Base-by-base conservation (phyloP, 2,113 vertebrate genomes). In the Oncorhynchus kisutch region DNA sequence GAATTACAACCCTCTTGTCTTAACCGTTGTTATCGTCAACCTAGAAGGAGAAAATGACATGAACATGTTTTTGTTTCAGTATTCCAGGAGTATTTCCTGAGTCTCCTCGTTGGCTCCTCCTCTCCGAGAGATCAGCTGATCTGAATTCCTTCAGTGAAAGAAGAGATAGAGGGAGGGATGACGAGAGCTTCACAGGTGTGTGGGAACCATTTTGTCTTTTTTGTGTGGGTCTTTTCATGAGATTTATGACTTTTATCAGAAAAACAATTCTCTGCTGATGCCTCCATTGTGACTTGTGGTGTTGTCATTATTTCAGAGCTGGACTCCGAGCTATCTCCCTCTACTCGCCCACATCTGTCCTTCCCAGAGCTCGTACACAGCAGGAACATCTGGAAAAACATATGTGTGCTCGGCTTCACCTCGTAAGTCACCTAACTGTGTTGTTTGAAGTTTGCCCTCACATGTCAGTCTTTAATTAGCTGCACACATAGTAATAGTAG, bases 331-430 rank as follows among this genome's bases (percentile, higher is more conserved):
- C 81, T 92, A 49, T 45, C 91, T 60, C 75, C 91, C 27, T 85
- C 88, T 70, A 81, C 87, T 3, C 90, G 84, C 5, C 91, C 94
- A 9, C 88, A 86, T 77, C 90, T 96, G 79, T 95, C 94, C 73
- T 90, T 94, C 66, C 82, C 88, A 0, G 92, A 95, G 74, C 93
- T 96, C 67, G 88, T 96, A 80, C 93, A 93, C 89, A 95, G 95
- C 90, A 93, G 94, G 83, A 96, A 96, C 92, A 95, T 96, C 91
- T 96, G 95, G 95, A 97, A 96, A 87, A 97, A 96, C 84, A 83
- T 96, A 22, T 95, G 95, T 78, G 95, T 96, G 83, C 93, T 97
- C 24, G 95, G 95, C 81, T 96, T 96, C 88, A 96, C 95, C 88
- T 96, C 95, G 96, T 97, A 89, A 94, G 95, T 92, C 82, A 27